Conservation (phyloP, 1,140 invertebrate genomes). For the silkworm (Bombyx mori) region ASM3026992v2 NC_085118.1:17692001-17692500, state of each 20-base stretch:
- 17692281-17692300: not conserved
- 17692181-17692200: not conserved
- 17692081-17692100: not conserved
- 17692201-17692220: not conserved
- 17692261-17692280: not conserved
- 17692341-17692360: not conserved
- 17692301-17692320: not conserved
- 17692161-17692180: not conserved
- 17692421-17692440: not conserved
- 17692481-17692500: not conserved
- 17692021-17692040: not conserved
- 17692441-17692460: conserved; percentile 1
- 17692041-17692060: not conserved
- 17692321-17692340: not conserved
- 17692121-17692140: not conserved
- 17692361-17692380: not conserved
- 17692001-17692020: not conserved
- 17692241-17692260: conserved; percentile 4
- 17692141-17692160: not conserved
- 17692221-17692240: not conserved
- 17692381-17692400: not conserved
- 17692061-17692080: not conserved
- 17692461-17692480: not conserved
- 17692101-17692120: not conserved
- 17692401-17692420: not conserved